phyloP scores from a whole-genome alignment of 2,888 invertebrate genomes.

The Spodoptera littoralis region DNA sequence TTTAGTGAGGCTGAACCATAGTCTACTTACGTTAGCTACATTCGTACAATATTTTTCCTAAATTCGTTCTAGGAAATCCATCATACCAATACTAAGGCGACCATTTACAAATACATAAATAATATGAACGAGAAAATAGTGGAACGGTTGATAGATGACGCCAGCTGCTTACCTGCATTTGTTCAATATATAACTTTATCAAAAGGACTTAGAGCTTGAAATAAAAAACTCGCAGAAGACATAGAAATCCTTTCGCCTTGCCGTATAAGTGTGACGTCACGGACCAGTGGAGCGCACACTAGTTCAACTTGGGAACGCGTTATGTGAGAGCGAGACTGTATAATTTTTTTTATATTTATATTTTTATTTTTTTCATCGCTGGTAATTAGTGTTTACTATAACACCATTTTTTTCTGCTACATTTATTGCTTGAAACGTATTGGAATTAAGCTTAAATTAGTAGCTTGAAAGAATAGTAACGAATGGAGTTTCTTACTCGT shows the following conservation, averaged over 20 bases:
- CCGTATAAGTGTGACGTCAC: conserved; percentile 42
- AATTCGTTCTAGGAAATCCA: no score
- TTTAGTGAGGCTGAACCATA: no score
- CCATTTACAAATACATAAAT: background rate
- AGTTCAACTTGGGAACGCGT: conserved; percentile 30
- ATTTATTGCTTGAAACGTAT: no score
- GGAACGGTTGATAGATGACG: background rate
- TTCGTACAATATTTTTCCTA: no score
- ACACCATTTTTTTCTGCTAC: no score
- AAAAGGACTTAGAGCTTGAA: conserved; percentile 2
- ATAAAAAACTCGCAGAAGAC: conserved; percentile 43
- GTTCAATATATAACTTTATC: conserved; percentile 9
- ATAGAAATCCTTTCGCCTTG: conserved; percentile 50
- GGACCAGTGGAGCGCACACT: conserved; percentile 44
- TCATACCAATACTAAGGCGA: background rate
- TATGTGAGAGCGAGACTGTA: conserved; percentile 12
- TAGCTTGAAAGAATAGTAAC: no score
- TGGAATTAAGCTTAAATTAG: no score
- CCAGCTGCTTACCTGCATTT: background rate
- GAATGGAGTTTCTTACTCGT: no score
- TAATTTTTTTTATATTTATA: no score
- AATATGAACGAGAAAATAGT: background rate
- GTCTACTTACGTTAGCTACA: no score
- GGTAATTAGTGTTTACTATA: no score
- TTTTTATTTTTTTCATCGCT: no score